These are phyloP conservation scores for Sebastes melanostomus DNA, from an alignment of 2,797 vertebrate genomes.

Conservation along the genomic window DNA sequence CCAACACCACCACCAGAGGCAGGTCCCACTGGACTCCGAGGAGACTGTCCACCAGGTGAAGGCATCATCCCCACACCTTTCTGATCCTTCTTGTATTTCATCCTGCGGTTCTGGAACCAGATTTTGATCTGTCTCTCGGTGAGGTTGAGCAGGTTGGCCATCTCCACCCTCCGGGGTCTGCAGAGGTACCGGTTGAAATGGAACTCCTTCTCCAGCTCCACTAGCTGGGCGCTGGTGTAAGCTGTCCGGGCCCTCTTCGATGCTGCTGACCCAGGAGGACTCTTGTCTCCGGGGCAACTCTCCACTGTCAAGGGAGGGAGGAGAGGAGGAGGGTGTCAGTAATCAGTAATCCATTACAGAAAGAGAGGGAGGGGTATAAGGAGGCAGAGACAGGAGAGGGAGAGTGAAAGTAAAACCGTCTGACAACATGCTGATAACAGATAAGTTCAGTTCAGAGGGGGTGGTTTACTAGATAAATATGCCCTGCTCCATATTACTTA, in stretches of 20 bases:
- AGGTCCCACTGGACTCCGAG: conserved; percentile 90
- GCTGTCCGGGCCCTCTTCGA: conserved; percentile 97
- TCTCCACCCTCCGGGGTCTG: conserved; percentile 94
- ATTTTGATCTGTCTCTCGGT: conserved; percentile 99
- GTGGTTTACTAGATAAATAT: conserved; percentile 45
- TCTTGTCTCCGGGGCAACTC: conserved; percentile 96
- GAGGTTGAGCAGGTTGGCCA: conserved; percentile 98
- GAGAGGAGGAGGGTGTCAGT: conserved; percentile 66
- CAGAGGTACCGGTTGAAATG: conserved; percentile 99
- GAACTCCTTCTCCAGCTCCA: conserved; percentile 99
- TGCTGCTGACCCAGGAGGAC: conserved; percentile 92
- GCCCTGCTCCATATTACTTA: background rate
- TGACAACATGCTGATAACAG: conserved; percentile 60
- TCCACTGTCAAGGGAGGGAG: conserved; percentile 89
- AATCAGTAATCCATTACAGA: conserved; percentile 67
- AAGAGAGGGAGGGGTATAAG: conserved; percentile 21
- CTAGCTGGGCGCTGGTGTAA: conserved; percentile 98
- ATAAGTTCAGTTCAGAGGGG: background rate
- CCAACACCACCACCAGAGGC: conserved; percentile 76
- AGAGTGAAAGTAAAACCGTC: conserved; percentile 59
- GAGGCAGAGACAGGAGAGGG: conserved; percentile 47
- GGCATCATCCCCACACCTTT: conserved; percentile 97
- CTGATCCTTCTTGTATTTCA: conserved; percentile 99
- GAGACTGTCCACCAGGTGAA: conserved; percentile 95
- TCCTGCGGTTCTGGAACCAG: conserved; percentile 99